These are phyloP conservation scores for Mimas tiliae DNA, from an alignment of 2,888 invertebrate species.

Conservation along the genomic window DNA sequence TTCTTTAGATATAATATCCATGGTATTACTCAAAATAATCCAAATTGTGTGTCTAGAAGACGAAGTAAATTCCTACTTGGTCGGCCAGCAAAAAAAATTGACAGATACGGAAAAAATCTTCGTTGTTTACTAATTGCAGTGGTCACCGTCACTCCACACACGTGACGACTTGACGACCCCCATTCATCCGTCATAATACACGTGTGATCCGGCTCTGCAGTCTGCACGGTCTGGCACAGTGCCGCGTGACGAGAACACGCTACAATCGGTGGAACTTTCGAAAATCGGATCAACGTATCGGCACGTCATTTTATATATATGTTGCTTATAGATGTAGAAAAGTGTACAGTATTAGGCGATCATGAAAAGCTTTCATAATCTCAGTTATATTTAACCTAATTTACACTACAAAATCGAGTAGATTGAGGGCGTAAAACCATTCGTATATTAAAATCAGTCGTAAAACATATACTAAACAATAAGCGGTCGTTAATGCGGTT, in stretches of 20 bases:
- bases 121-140: slow-evolving; percentile 8
- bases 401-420: background rate
- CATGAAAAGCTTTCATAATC: background rate
- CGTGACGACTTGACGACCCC: slow-evolving; percentile 61
- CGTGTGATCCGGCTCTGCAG: slow-evolving; percentile 61
- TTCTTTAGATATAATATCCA: no score
- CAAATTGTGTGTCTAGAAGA: background rate
- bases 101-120: background rate
- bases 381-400: background rate
- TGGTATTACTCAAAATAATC: background rate
- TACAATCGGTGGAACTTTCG: slow-evolving; percentile 56
- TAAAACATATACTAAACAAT: slow-evolving; percentile 32
- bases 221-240: slow-evolving; percentile 70
- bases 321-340: background rate
- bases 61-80: background rate
- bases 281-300: slow-evolving; percentile 28
- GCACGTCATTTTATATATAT: slow-evolving; percentile 18
- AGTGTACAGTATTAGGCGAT: no score
- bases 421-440: slow-evolving; percentile 1
- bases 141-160: slow-evolving; percentile 54
- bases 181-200: slow-evolving; percentile 78
- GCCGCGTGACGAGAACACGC: slow-evolving; percentile 71
- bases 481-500: slow-evolving; percentile 24
- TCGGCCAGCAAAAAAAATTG: background rate
- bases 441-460: slow-evolving; percentile 35